Evolutionary conservation across 2,113 vertebrate species (phyloP).

Genomic region (Malaclemys terrapin): DNA sequence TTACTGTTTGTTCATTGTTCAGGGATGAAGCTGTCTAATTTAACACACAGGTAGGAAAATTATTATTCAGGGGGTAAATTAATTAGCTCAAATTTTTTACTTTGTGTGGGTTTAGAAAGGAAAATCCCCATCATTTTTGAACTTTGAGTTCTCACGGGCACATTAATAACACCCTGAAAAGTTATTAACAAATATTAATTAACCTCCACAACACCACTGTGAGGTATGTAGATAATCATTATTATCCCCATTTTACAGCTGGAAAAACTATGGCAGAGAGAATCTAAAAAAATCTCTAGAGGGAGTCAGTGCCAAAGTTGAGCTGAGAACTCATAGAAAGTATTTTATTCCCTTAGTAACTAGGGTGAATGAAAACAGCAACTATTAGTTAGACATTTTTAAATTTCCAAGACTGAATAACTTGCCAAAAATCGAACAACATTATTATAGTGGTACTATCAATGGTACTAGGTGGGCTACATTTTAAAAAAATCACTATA

Average conservation of each 20-base stretch:
- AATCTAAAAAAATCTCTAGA: neutral
- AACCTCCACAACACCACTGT: no score
- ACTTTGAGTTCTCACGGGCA: constrained; percentile 38
- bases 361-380: neutral
- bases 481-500: neutral
- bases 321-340: neutral
- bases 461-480: neutral
- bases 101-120: neutral
- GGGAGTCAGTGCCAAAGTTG: neutral
- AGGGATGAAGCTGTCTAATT: neutral
- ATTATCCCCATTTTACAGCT: neutral
- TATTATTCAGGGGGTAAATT: neutral
- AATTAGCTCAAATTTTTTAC: neutral
- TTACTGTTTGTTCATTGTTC: neutral
- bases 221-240: neutral
- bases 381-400: neutral
- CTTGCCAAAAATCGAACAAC: neutral
- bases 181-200: neutral
- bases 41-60: neutral
- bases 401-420: neutral
- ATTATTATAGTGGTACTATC: neutral
- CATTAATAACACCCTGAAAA: constrained; percentile 37
- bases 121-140: neutral
- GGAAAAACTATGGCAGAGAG: neutral
- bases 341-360: neutral